Conservation (phyloP, 1,140 invertebrate species). For the Cylas formicarius region DNA sequence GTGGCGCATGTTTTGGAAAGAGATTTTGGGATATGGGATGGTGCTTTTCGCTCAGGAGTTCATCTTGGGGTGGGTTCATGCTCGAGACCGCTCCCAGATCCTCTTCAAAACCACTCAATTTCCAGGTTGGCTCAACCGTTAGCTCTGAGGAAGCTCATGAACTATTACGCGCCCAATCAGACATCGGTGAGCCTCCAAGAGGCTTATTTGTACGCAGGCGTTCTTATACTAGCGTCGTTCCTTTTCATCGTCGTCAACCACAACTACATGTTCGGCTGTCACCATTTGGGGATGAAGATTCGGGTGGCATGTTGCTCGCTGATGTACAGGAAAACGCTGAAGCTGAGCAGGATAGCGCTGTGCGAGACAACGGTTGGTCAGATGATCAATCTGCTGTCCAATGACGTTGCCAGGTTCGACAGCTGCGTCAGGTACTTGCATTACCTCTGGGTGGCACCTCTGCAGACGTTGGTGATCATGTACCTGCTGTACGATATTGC, state of each 20-base stretch:
- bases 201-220: constrained; percentile 61
- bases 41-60: constrained; percentile 48
- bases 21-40: constrained; percentile 43
- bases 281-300: constrained; percentile 67
- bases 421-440: constrained; percentile 57
- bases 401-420: constrained; percentile 71
- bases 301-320: constrained; percentile 70
- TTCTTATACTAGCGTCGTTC: constrained; percentile 60
- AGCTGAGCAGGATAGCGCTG: constrained; percentile 58
- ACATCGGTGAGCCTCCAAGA: constrained; percentile 40
- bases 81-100: not conserved
- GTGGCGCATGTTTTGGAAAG: constrained; percentile 37
- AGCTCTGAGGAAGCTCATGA: constrained; percentile 32
- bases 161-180: constrained; percentile 51
- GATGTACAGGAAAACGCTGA: constrained; percentile 72
- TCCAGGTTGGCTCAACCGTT: constrained; percentile 32
- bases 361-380: constrained; percentile 73
- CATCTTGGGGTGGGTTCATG: constrained; percentile 42
- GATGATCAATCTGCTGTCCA: constrained; percentile 82
- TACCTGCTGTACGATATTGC: constrained; percentile 70
- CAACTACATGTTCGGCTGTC: constrained; percentile 64
- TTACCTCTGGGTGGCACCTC: constrained; percentile 64
- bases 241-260: constrained; percentile 66
- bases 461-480: constrained; percentile 67
- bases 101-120: not conserved